These are phyloP conservation scores for Channa argus DNA, from an alignment of 2,113 vertebrate species.

Conservation along the genomic window DNA sequence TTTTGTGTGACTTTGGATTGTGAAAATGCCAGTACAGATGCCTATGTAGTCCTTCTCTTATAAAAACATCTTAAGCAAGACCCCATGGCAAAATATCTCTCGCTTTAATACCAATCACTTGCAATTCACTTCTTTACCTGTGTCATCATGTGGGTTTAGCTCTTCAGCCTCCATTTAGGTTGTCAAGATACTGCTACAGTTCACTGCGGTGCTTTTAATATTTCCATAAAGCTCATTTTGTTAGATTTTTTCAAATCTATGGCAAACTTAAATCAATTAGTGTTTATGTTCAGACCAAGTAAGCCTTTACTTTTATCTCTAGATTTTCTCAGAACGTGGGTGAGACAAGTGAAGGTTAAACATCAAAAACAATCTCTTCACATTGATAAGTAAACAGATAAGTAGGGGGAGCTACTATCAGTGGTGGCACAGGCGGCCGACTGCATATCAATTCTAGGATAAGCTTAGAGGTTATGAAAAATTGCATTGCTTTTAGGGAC, in stretches of 20 bases:
- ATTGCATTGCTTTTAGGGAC: not conserved
- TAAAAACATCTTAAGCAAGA: not conserved
- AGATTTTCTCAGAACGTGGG: conserved; percentile 1
- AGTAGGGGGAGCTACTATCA: conserved; percentile 35
- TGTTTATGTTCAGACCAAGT: not conserved
- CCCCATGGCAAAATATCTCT: conserved; percentile 7
- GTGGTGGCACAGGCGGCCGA: conserved; percentile 8
- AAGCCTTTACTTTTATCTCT: conserved; percentile 15
- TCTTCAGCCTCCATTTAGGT: conserved; percentile 2
- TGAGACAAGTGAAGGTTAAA: conserved; percentile 50
- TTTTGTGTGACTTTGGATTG: not conserved
- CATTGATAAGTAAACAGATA: conserved; percentile 26
- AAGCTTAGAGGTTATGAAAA: not conserved
- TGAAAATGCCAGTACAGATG: too few relatives aligned
- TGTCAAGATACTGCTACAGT: not conserved
- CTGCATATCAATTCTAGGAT: conserved; percentile 15
- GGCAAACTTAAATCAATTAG: not conserved
- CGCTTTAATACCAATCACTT: not conserved
- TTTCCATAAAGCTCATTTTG: not conserved
- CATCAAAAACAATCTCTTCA: conserved; percentile 21
- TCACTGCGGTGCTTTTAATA: not conserved
- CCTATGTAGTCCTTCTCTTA: too few relatives aligned
- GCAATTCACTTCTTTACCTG: not conserved
- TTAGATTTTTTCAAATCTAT: not conserved
- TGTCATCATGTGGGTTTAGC: not conserved